Percentiles rank a stretch among this genome's conserved stretches.
Evolutionary conservation across 2,113 vertebrate genomes (phyloP).

Genomic region (Dipodomys ordii): DNA sequence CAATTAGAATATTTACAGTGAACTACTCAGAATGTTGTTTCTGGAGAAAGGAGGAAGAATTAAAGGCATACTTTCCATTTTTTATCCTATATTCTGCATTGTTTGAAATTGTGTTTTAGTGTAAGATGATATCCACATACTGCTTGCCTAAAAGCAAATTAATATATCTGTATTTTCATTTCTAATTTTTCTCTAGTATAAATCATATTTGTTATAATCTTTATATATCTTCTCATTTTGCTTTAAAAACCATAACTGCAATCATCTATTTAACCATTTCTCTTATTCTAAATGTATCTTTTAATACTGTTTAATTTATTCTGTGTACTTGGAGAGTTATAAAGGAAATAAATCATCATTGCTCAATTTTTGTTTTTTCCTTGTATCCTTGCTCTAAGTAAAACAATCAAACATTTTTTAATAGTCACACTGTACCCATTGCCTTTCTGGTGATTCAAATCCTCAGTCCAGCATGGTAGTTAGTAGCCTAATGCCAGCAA

Average conservation of each 20-base stretch:
- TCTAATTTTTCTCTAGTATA: conserved; percentile 37
- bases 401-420: conserved; percentile 18
- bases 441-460: not conserved
- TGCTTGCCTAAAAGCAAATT: conserved; percentile 35
- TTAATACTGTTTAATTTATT: conserved; percentile 52
- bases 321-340: conserved; percentile 1
- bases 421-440: not conserved
- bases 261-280: too few relatives aligned
- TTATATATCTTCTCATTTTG: conserved; percentile 15
- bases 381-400: not conserved
- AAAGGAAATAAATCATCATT: not conserved
- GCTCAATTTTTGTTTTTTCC: conserved; percentile 6
- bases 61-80: not conserved
- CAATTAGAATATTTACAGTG: not conserved
- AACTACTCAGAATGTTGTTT: not conserved
- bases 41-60: not conserved
- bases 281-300: not conserved
- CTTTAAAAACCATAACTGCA: conserved; percentile 17
- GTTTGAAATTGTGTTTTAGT: not conserved
- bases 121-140: not conserved
- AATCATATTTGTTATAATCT: conserved; percentile 43
- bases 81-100: not conserved
- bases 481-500: not conserved
- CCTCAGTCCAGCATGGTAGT: not conserved
- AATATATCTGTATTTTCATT: conserved; percentile 34